A percentile compares a stretch with the other conserved stretches of the same genome.
These are phyloP conservation scores for Calameuta filiformis DNA, from an alignment of 2,888 invertebrate species.

Conservation along the genomic window DNA sequence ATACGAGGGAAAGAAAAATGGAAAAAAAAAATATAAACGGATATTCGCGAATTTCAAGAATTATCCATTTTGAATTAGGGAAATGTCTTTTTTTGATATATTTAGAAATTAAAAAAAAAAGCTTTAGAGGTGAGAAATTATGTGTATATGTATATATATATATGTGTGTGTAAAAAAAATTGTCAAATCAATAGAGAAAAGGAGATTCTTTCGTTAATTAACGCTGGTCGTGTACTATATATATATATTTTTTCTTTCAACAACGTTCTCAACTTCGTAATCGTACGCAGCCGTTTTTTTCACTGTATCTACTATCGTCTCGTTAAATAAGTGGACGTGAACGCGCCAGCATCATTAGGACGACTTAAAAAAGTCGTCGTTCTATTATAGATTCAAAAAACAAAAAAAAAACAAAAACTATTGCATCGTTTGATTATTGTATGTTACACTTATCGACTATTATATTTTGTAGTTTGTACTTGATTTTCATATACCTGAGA, in stretches of 20 bases:
- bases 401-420: slow-evolving; percentile 38
- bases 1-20: not conserved
- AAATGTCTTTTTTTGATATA: slow-evolving; percentile 9
- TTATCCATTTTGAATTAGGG: not conserved
- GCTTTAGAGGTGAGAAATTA: slow-evolving; percentile 14
- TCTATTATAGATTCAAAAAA: not conserved
- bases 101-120: not conserved
- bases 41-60: not conserved
- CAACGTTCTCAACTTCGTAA: not conserved
- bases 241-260: slow-evolving; percentile 3
- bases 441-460: slow-evolving; percentile 61
- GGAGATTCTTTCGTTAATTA: slow-evolving; percentile 27
- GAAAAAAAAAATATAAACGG: not conserved
- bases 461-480: slow-evolving; percentile 66
- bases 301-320: not conserved
- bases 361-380: not conserved
- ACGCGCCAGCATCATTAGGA: not conserved
- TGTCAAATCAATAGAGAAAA: slow-evolving; percentile 21
- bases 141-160: slow-evolving; percentile 14
- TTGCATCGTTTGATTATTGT: slow-evolving; percentile 60
- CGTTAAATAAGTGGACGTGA: not conserved
- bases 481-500: slow-evolving; percentile 64
- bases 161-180: slow-evolving; percentile 19
- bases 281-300: not conserved
- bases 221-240: not conserved